phyloP scores from a whole-genome alignment of 2,797 vertebrate genomes.

The Tenualosa thibaudeaui region DNA sequence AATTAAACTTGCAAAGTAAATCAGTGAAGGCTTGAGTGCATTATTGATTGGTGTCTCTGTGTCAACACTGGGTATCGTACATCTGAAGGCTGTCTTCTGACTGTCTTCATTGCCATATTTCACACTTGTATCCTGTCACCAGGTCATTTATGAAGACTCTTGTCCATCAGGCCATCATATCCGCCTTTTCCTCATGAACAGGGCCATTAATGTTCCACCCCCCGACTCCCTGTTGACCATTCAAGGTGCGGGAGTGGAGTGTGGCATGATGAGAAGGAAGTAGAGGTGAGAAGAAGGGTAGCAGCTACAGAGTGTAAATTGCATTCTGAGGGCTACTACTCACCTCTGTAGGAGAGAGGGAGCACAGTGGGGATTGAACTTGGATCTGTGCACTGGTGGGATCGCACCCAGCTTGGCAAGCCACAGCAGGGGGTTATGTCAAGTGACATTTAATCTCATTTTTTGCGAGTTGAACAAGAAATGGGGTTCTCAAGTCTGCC shows the following conservation, averaged over 20 bases:
- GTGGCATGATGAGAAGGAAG: not conserved
- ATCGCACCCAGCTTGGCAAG: not conserved
- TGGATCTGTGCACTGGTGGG: not conserved
- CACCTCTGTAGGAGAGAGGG: not conserved
- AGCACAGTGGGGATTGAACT: not conserved
- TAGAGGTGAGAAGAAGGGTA: not conserved
- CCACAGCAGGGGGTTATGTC: not conserved
- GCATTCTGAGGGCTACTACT: conserved; percentile 1
- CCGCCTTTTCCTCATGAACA: not conserved
- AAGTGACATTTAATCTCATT: conserved; percentile 21
- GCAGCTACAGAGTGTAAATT: not conserved
- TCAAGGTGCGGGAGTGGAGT: not conserved
- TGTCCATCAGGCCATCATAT: not conserved
- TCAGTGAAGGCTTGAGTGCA: not conserved
- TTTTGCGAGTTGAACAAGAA: not conserved
- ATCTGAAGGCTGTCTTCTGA: not conserved
- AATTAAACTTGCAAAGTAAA: not conserved
- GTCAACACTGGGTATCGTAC: not conserved
- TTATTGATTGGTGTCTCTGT: not conserved
- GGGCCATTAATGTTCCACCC: not conserved
- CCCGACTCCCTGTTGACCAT: not conserved
- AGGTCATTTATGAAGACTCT: not conserved
- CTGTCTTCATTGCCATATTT: not conserved
- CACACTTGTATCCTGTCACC: not conserved
- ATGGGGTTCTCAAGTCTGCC: not conserved